A percentile compares a stretch with the other conserved stretches of the same genome.
phyloP scores from a whole-genome alignment of 2,888 invertebrate genomes.

The Automeris io region DNA sequence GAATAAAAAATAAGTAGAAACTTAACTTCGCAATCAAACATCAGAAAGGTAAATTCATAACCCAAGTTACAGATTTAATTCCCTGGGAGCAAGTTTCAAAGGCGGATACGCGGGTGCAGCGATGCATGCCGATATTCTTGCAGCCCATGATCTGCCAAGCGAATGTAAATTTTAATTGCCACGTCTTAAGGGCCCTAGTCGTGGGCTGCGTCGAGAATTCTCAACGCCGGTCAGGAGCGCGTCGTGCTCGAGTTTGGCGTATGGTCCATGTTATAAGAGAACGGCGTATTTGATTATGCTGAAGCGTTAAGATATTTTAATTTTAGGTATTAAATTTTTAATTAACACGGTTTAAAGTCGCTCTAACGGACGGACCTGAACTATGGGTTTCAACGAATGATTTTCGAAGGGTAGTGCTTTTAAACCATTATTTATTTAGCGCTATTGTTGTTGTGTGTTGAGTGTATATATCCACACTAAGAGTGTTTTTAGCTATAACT shows the following conservation, averaged over 20 bases:
- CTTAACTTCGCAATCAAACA: conserved; percentile 13
- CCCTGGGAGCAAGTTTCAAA: conserved; percentile 45
- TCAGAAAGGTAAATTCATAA: conserved; percentile 37
- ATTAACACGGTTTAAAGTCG: too few species aligned
- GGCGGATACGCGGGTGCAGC: conserved; percentile 44
- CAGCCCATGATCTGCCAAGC: conserved; percentile 58
- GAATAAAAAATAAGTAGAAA: not conserved
- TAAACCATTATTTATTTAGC: too few species aligned
- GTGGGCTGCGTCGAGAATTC: conserved; percentile 39
- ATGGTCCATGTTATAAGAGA: conserved; percentile 24
- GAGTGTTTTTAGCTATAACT: too few species aligned
- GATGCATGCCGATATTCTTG: conserved; percentile 42
- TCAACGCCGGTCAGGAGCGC: conserved; percentile 39
- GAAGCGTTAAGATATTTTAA: not conserved
- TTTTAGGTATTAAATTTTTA: too few species aligned
- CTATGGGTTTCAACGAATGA: too few species aligned
- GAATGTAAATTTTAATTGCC: conserved; percentile 66
- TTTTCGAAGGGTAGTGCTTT: too few species aligned
- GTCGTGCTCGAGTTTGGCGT: conserved; percentile 40
- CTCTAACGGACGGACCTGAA: too few species aligned
- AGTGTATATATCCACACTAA: too few species aligned
- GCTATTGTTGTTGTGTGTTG: too few species aligned
- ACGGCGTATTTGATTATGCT: not conserved
- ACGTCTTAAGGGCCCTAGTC: conserved; percentile 59
- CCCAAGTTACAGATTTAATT: conserved; percentile 56